Base-by-base conservation (phyloP, 2,797 vertebrate genomes). In the Anguilla obscura region DNA sequence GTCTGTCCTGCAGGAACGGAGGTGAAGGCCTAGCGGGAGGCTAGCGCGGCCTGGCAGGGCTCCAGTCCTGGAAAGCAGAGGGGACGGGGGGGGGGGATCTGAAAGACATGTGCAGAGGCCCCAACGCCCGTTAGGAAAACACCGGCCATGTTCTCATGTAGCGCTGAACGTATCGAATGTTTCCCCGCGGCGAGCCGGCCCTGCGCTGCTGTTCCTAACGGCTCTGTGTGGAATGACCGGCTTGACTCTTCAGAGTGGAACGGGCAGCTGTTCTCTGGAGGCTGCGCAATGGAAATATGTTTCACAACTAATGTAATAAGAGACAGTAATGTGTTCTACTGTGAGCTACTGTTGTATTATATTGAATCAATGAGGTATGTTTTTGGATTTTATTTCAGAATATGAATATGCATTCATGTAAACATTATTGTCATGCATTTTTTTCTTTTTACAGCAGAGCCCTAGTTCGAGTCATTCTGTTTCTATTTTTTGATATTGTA, bases 181-280 rank as follows among this genome's bases (percentile, higher is more conserved):
- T 36, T 80, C 80, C 40, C 74, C 83, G 48, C 30, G 48, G 48
- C 52, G 48, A 74, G 56, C 56, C 52, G 33, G 27, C 66, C 33
- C 76, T 27, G 52, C n/a, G 66, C 69, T n/a, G 6, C 76, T 88
- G 87, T 85, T 88, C 33, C 36, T 86, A 88, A 86, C 48, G 86
- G 90, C 88, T 88, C 86, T 60, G 36, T 52, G 45, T 58, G 79
- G 86, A 89, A 88, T 88, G 40, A n/a, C 30, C 84, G n/a, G 30
- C 33, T n/a, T 85, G 86, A 54, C 71, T 87, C 30, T 60, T 7
- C 40, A 40, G 33, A 63, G 27, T 21, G n/a, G 87, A n/a, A 58
- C 40, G 50, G 84, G 48, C 83, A 88, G 52, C 87, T 74, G 85
- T 50, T 36, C 21, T 54, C 52, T 33, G 21, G 14, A 52, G 82